phyloP scores from a whole-genome alignment of 2,113 vertebrate genomes.

The Emydura subglobosa region DNA sequence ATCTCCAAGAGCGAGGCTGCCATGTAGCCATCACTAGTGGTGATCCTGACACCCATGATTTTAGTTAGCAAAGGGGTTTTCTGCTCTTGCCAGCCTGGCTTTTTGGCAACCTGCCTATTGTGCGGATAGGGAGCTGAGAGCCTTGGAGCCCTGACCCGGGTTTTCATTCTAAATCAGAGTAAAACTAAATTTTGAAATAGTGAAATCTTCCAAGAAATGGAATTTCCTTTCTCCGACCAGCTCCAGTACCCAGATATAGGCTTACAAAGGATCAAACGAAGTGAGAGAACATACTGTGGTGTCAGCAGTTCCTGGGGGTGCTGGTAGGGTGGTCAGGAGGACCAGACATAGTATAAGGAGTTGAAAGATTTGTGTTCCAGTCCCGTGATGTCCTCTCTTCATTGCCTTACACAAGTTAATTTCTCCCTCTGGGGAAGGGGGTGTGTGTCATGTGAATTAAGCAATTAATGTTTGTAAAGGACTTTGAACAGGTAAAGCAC shows the following conservation, averaged over 20 bases:
- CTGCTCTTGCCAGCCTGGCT: background rate
- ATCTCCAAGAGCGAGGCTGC: background rate
- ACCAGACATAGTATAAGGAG: background rate
- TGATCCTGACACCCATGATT: background rate
- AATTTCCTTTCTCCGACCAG: background rate
- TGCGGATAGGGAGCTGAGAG: background rate
- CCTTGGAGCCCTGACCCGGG: background rate
- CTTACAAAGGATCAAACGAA: background rate
- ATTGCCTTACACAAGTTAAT: too few relatives aligned
- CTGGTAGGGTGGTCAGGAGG: background rate
- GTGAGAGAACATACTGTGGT: background rate
- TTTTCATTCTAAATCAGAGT: background rate
- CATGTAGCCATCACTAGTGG: background rate
- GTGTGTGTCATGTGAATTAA: too few relatives aligned
- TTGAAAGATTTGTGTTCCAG: background rate
- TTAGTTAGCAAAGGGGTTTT: background rate
- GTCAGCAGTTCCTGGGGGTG: background rate
- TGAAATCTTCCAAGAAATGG: background rate
- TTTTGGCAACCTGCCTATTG: background rate
- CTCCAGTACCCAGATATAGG: background rate
- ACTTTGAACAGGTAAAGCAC: background rate
- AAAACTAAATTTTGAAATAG: background rate
- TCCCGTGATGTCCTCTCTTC: too few relatives aligned
- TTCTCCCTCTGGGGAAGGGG: too few relatives aligned
- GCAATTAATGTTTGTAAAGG: slow-evolving; percentile 26